Conservation (phyloP, 1,140 invertebrate genomes). For the Dreissena rostriformis region DNA sequence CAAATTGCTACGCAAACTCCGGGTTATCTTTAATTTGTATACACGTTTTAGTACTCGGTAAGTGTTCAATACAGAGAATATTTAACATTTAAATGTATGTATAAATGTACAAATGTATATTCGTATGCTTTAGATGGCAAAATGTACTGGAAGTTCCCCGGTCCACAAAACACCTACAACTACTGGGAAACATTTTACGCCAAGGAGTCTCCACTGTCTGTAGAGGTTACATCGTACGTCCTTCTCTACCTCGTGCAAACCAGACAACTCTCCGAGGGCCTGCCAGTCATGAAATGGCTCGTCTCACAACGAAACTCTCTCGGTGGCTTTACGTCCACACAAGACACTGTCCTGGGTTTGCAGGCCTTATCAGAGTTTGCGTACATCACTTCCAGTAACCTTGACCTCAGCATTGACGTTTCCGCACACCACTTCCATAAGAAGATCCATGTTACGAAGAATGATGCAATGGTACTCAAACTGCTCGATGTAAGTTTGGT, state of each 20-base stretch:
- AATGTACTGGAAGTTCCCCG: constrained; percentile 24
- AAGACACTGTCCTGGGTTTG: constrained; percentile 49
- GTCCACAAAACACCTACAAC: not conserved
- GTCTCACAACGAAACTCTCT: constrained; percentile 88
- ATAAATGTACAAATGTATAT: no score
- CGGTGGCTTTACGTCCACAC: constrained; percentile 91
- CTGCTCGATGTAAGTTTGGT: constrained; percentile 36
- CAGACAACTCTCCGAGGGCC: constrained; percentile 76
- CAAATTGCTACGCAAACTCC: no score
- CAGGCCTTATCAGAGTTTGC: constrained; percentile 41
- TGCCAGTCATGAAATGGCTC: constrained; percentile 93
- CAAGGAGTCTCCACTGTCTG: constrained; percentile 83
- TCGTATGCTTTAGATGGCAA: constrained; percentile 20
- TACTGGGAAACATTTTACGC: constrained; percentile 26
- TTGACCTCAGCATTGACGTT: constrained; percentile 23
- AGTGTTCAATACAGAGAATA: not conserved
- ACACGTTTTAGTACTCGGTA: not conserved
- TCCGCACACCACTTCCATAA: constrained; percentile 21
- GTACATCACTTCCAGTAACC: not conserved
- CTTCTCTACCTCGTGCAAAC: constrained; percentile 84
- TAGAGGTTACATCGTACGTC: constrained; percentile 92
- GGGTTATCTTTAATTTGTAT: not conserved
- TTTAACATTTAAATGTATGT: not conserved
- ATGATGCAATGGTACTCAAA: constrained; percentile 31
- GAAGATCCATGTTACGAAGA: constrained; percentile 9